These are phyloP conservation scores for Tridacna gigas DNA, from an alignment of 2,888 invertebrate genomes.

Conservation along the genomic window DNA sequence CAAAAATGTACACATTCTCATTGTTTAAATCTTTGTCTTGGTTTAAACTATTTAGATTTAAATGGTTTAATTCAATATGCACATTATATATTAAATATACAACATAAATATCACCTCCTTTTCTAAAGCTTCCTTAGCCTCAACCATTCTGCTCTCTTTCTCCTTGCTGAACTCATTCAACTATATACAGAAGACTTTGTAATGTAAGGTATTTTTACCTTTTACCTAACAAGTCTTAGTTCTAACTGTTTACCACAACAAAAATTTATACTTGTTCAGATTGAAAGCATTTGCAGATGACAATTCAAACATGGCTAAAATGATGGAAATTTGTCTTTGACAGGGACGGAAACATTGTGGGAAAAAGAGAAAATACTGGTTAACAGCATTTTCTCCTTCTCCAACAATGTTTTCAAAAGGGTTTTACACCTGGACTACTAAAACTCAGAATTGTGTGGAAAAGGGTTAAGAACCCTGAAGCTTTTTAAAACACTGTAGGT, in stretches of 20 bases:
- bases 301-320: too few species aligned
- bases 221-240: too few species aligned
- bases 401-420: neutral
- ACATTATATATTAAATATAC: neutral
- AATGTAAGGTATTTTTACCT: neutral
- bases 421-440: neutral
- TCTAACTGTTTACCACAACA: too few species aligned
- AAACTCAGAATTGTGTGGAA: neutral
- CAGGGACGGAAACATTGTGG: neutral
- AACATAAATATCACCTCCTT: constrained; percentile 52
- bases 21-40: too few species aligned
- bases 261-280: too few species aligned
- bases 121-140: constrained; percentile 30
- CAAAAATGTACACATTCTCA: too few species aligned
- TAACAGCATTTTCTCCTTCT: neutral
- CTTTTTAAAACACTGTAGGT: too few species aligned
- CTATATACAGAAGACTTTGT: constrained; percentile 13
- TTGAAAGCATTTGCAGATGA: too few species aligned
- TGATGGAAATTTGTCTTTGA: too few species aligned
- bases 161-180: constrained; percentile 35
- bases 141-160: constrained; percentile 16
- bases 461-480: neutral
- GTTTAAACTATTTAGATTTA: neutral
- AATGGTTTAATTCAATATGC: neutral
- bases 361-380: neutral